Percentiles rank a stretch among this genome's conserved stretches.
These are phyloP conservation scores for Malachius bipustulatus DNA, from an alignment of 2,888 invertebrate species.

Conservation along the genomic window DNA sequence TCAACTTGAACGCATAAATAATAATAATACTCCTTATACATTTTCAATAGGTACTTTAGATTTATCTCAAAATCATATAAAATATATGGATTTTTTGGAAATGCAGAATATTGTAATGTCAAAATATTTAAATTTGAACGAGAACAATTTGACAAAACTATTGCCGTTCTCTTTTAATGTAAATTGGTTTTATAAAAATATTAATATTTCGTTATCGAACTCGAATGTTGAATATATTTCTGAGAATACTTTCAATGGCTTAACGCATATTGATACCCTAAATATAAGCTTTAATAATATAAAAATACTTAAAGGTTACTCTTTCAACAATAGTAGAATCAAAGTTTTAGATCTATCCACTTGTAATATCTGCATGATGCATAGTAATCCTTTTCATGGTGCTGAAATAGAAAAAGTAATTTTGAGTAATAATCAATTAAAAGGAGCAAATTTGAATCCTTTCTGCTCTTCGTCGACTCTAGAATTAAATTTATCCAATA, in stretches of 20 bases:
- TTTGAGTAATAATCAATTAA: background rate
- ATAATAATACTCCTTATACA: too few species aligned
- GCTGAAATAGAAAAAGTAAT: background rate
- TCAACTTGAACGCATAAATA: too few species aligned
- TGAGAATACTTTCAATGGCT: background rate
- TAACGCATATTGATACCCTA: background rate
- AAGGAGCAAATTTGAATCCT: background rate
- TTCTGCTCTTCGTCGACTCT: background rate
- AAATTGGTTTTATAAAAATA: too few species aligned
- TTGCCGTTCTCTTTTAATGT: too few species aligned
- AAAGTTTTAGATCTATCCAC: background rate
- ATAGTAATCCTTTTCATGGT: background rate
- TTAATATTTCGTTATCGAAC: slow-evolving; percentile 7
- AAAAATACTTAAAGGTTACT: background rate
- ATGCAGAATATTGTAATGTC: too few species aligned
- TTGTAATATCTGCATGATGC: background rate
- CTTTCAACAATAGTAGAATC: background rate
- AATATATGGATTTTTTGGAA: too few species aligned
- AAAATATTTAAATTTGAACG: too few species aligned
- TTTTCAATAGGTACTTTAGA: too few species aligned
- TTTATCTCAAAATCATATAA: too few species aligned
- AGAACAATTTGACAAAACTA: too few species aligned
- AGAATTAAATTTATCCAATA: background rate
- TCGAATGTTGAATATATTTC: slow-evolving; percentile 7
- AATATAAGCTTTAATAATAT: background rate